Conservation (phyloP, 2,888 invertebrate species). For the Choreutis nemorana region DNA sequence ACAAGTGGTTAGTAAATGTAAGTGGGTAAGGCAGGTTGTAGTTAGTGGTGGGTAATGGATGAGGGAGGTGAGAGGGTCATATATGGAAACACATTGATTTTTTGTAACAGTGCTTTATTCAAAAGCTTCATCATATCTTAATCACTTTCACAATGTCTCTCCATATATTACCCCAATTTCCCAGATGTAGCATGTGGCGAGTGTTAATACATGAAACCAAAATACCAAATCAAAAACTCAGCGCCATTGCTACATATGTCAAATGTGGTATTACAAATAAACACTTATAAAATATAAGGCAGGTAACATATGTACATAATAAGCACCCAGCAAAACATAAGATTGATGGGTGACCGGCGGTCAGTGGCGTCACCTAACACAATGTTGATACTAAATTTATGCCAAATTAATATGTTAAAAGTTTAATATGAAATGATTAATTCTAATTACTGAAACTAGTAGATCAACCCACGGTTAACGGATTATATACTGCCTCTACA, state of each 20-base stretch:
- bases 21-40: too few relatives aligned
- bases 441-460: constrained; percentile 29
- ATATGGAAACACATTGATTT: constrained; percentile 75
- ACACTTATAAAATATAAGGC: constrained; percentile 62
- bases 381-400: constrained; percentile 12
- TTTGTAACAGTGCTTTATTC: constrained; percentile 74
- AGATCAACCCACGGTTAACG: constrained; percentile 26
- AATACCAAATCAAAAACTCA: constrained; percentile 50
- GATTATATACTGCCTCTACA: constrained; percentile 52
- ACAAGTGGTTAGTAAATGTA: too few relatives aligned
- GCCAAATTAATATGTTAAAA: constrained; percentile 34
- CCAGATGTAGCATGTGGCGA: constrained; percentile 66
- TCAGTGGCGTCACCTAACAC: constrained; percentile 7
- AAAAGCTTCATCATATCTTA: constrained; percentile 68
- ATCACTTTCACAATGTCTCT: constrained; percentile 73
- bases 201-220: constrained; percentile 51
- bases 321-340: constrained; percentile 53
- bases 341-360: constrained; percentile 1
- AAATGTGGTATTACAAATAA: constrained; percentile 69
- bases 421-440: constrained; percentile 36
- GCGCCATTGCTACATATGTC: constrained; percentile 67
- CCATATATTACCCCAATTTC: constrained; percentile 75
- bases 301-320: constrained; percentile 63
- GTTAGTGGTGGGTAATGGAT: constrained; percentile 15
- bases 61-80: constrained; percentile 40